Base-by-base conservation (phyloP, 2,113 vertebrate species). In the Holacanthus passer region DNA sequence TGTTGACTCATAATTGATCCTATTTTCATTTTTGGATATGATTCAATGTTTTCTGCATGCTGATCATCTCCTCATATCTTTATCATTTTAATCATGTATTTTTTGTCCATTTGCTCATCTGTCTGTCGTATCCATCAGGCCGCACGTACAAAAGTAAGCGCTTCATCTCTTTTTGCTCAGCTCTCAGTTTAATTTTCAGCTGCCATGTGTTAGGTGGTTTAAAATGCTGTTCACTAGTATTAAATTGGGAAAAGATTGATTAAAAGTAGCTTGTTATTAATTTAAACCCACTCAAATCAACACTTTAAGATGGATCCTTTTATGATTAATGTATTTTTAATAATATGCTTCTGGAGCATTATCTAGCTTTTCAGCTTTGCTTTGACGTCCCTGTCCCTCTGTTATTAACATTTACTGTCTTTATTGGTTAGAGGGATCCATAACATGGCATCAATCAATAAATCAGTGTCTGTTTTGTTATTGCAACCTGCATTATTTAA, bases 101-200 rank as follows among this genome's bases (percentile, higher is more conserved):
- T 90, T 82, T 92, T 5, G 41, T 91, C 77, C 89, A 74, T 94
- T 93, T 93, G 87, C 93, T 92, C 94, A 73, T 94, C 90, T 92
- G 93, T 94, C 92, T 95, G 77, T 96, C 94, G 94, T 93, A 90
- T 93, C 92, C 83, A 79, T 92, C 96, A 97, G 96, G 94, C 91
- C 93, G 92, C 93, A 93, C 94, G 94, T 93, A 93, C 76, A 92
- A 95, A 96, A 96, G 96, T 97, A 97, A 97, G 96, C 96, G 95
- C 93, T 93, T 94, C 82, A 86, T 94, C 74, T 92, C 81, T 87
- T 82, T 84, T 82, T 69, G 1, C 37, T 31, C 43, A 59, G 32
- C 17, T n/a, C 14, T 45, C n/a, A 29, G 41, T 71, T 76, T 53
- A 12, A 31, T 19, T 62, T 45, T 7, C 7, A 58, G 14, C 17